These are phyloP conservation scores for Catocala nupta DNA, from an alignment of 2,888 invertebrate species.

Conservation along the genomic window DNA sequence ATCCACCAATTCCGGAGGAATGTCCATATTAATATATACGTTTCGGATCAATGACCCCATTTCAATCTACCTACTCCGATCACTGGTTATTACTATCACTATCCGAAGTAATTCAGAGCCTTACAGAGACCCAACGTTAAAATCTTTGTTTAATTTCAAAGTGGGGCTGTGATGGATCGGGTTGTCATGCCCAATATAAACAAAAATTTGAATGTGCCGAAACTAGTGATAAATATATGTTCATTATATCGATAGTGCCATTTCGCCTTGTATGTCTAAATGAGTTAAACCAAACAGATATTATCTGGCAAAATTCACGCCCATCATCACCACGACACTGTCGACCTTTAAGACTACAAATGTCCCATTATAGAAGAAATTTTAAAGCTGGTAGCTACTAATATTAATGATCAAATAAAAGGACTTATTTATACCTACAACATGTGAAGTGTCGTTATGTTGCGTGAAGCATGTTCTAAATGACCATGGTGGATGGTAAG, in stretches of 20 bases:
- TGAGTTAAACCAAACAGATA: background rate
- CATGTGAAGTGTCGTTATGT: too few relatives aligned
- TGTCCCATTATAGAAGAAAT: background rate
- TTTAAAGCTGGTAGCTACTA: background rate
- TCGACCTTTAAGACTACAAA: conserved; percentile 1
- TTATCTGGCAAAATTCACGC: conserved; percentile 4
- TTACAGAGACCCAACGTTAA: background rate
- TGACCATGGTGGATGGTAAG: conserved; percentile 4
- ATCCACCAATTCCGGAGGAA: too few relatives aligned
- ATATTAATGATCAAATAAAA: too few relatives aligned
- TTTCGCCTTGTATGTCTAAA: background rate
- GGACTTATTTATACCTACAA: too few relatives aligned
- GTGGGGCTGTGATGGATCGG: conserved; percentile 4
- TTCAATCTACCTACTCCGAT: too few relatives aligned
- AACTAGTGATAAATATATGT: background rate
- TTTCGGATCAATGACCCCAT: too few relatives aligned
- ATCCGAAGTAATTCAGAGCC: too few relatives aligned
- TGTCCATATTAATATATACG: too few relatives aligned
- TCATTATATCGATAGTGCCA: background rate
- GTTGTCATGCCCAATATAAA: conserved; percentile 1
- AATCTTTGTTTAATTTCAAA: conserved; percentile 1
- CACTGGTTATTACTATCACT: too few relatives aligned
- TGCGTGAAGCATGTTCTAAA: background rate
- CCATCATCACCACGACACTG: conserved; percentile 4
- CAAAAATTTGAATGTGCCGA: background rate